Percentiles rank a stretch among this genome's conserved stretches.
These are phyloP conservation scores for Steinernema carpocapsae DNA, from an alignment of 2,888 invertebrate genomes.

Conservation along the genomic window DNA sequence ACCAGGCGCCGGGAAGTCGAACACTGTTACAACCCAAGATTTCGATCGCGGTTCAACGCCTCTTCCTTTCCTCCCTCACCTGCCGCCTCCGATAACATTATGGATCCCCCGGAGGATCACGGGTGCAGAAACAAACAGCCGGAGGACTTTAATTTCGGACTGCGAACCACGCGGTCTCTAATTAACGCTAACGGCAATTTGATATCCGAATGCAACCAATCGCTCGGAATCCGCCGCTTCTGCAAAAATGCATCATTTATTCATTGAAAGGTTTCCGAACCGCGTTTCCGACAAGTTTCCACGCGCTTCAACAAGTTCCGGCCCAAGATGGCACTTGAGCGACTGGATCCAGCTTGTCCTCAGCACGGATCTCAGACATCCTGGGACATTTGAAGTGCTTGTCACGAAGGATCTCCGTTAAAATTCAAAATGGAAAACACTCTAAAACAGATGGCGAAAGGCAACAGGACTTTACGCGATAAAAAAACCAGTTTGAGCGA, in stretches of 20 bases:
- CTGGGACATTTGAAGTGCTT: not conserved
- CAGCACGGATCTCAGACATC: not conserved
- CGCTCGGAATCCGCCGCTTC: not conserved
- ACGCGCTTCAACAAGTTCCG: not conserved
- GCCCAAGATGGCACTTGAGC: not conserved
- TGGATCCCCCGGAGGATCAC: not conserved
- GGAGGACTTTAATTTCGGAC: slow-evolving; percentile 15
- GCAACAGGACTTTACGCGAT: no score
- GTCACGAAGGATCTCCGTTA: no score
- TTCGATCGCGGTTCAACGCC: not conserved
- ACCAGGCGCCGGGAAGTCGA: not conserved
- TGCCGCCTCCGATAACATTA: not conserved
- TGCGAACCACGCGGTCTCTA: not conserved
- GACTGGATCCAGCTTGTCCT: not conserved
- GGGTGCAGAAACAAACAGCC: slow-evolving; percentile 5
- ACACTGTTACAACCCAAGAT: slow-evolving; percentile 1
- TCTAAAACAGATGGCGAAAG: no score
- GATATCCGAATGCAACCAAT: not conserved
- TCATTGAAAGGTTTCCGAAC: not conserved
- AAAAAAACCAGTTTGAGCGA: not conserved
- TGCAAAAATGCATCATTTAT: not conserved
- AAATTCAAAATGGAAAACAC: no score
- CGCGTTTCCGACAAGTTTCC: not conserved
- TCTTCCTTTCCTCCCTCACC: not conserved
- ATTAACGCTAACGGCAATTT: slow-evolving; percentile 4